Evolutionary conservation across 2,888 invertebrate species (phyloP).

Genomic region (Aphidoletes aphidimyza): DNA sequence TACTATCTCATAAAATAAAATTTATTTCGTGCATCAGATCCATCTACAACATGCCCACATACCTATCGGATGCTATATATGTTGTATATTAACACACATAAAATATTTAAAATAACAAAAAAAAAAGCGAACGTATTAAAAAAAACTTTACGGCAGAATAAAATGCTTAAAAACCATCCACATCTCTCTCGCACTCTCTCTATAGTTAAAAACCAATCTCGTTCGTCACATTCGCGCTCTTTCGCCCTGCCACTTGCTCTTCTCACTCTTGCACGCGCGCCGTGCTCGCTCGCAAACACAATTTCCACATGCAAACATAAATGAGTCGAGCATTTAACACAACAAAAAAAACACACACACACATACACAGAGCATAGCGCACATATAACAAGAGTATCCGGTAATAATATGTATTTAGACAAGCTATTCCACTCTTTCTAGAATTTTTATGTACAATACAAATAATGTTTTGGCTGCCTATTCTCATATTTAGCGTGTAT

Average conservation of each 20-base stretch:
- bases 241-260: neutral
- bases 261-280: neutral
- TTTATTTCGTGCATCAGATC: slow-evolving; percentile 44
- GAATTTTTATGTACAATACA: slow-evolving; percentile 40
- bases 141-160: slow-evolving; percentile 51
- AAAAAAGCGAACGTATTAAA: slow-evolving; percentile 29
- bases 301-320: slow-evolving; percentile 33
- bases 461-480: slow-evolving; percentile 49
- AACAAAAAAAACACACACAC: no score
- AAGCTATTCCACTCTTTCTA: slow-evolving; percentile 51
- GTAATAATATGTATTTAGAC: slow-evolving; percentile 51
- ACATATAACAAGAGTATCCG: slow-evolving; percentile 29
- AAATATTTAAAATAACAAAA: slow-evolving; percentile 44
- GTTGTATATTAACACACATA: slow-evolving; percentile 46
- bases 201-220: slow-evolving; percentile 51
- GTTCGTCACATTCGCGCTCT: neutral
- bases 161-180: slow-evolving; percentile 50
- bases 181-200: no score
- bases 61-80: slow-evolving; percentile 1
- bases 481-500: slow-evolving; percentile 18
- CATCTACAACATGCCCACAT: slow-evolving; percentile 9
- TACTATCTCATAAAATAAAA: slow-evolving; percentile 51
- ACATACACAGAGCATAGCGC: no score
- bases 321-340: slow-evolving; percentile 2
- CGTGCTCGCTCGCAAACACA: neutral